Evolutionary conservation across 2,113 vertebrate species (phyloP), one percentile per base, ranked within the genome.

Genomic region (Trachemys scripta): DNA sequence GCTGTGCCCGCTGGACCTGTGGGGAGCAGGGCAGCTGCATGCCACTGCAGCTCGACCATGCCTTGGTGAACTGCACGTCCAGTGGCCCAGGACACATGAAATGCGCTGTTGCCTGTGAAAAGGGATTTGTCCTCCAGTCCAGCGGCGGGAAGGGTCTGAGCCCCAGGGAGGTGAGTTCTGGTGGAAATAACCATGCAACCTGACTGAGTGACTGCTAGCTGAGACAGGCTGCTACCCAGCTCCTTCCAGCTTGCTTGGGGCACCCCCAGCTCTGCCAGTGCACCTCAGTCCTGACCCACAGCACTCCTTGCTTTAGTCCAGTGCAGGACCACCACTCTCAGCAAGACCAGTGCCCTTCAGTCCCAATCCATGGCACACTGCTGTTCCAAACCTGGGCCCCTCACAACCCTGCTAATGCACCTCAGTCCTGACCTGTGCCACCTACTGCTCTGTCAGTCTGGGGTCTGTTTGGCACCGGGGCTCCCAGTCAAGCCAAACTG

Each of bases 81-180:
- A 47, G 51, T 0, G 76, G 95, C 35, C 98, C 95, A 0, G 84
- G 91, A 72, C 90, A 98, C 54, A 98, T 98, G 84, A 89, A 8
- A 4, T 99, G 99, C 92, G 85, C 97, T 0, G 90, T 99, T 10
- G 84, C 97, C 87, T 99, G 99, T 65, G 95, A 99, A 50, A 98
- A 89, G 51, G 99, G 99, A 16, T 99, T 98, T 31, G 49, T 96
- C 20, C 95, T 99, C 88, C 97, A 38, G 56, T 96, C 98, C 57
- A 95, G 98, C 22, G 98, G 75, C 2, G 98, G 99, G 80, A 98
- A 97, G 87, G 96, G 91, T 59, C 94, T 98, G 88, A 97, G 47
- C 8, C 97, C 98, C 47, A 42, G 76, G 0, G 98, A 99, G 99
- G 99, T 99, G 97, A 97, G 97, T 35, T 38, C 22, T 2, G 2